Base-by-base conservation (phyloP, 2,113 vertebrate genomes). In the Tychaedon coryphoeus region DNA sequence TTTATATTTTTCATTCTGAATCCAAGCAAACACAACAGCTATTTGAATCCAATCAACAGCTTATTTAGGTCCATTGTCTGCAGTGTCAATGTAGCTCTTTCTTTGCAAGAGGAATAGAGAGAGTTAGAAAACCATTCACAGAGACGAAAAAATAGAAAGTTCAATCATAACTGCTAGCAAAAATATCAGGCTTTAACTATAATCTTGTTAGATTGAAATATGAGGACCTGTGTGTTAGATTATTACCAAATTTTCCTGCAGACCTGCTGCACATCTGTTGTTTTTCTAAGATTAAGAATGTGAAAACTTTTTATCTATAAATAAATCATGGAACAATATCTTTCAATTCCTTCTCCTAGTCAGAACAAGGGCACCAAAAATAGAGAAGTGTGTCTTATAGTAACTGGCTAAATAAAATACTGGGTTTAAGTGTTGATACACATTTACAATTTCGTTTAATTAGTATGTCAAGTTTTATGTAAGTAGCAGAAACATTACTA, bases 341-440 rank as follows among this genome's bases (percentile, higher is more conserved):
- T 95, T 96, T 97, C 96, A 66, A 85, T 97, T 97, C 94, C 96
- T 91, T 90, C 4, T 87, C 42, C 75, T 58, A 69, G 12, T 19
- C 53, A 89, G 66, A 65, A 19, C 19, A 87, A 86, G 62, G n/a
- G 12, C 57, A 23, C 42, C 86, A 47, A 73, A 86, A 94, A 92
- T 34, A 75, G 80, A 79, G 91, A 96, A 97, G 86, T 81, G 9
- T 29, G 45, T 64, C 62, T 34, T 67, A 72, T 2, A 87, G 47
- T 51, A 66, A 50, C 65, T 42, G 72, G 23, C 19, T 57, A 71
- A 92, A 88, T 88, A 87, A 90, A 26, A 25, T 9, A 43, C 12
- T 24, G 5, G 10, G 14, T 71, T 92, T 91, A 92, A 45, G 48
- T 8, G 25, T 12, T 67, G 25, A 61, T 61, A n/a, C 19, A 29